Conservation (phyloP, 64 coral and sea anemone genomes). For the Pocillopora verrucosa region DNA sequence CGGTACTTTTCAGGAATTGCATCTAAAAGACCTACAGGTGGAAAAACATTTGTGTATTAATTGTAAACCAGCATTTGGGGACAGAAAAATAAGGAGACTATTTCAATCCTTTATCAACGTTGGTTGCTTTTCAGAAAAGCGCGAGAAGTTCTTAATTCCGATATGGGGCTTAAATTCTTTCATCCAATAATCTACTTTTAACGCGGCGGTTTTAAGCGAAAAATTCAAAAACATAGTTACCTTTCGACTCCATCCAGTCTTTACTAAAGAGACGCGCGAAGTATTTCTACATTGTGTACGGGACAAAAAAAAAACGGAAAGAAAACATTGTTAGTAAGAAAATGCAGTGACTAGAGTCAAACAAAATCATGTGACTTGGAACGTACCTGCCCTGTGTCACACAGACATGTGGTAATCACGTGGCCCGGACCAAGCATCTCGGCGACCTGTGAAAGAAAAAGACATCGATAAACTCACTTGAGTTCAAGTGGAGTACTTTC, state of each 20-base stretch:
- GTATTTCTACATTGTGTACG: conserved; percentile 23
- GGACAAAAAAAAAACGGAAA: not conserved
- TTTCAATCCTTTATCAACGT: too few relatives aligned
- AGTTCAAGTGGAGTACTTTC: not conserved
- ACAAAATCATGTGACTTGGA: not conserved
- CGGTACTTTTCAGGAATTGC: conserved; percentile 60
- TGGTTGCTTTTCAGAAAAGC: too few relatives aligned
- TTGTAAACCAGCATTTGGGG: too few relatives aligned
- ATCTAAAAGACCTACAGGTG: conserved; percentile 31
- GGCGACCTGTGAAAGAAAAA: conserved; percentile 60
- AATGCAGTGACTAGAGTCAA: not conserved
- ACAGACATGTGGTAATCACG: conserved; percentile 82
- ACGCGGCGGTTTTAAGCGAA: not conserved
- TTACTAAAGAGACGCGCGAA: conserved; percentile 58
- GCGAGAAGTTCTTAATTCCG: too few relatives aligned
- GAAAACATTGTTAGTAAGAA: not conserved
- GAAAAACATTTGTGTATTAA: not conserved
- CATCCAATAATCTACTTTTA: too few relatives aligned
- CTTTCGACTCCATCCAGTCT: conserved; percentile 66
- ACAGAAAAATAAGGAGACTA: too few relatives aligned
- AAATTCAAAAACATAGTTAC: not conserved
- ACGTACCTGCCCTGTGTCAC: conserved; percentile 91
- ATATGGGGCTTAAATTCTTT: too few relatives aligned
- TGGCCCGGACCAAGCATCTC: conserved; percentile 87
- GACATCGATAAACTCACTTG: not conserved